Evolutionary conservation across 2,888 invertebrate species (phyloP).

Genomic region (Apotomis capreana): DNA sequence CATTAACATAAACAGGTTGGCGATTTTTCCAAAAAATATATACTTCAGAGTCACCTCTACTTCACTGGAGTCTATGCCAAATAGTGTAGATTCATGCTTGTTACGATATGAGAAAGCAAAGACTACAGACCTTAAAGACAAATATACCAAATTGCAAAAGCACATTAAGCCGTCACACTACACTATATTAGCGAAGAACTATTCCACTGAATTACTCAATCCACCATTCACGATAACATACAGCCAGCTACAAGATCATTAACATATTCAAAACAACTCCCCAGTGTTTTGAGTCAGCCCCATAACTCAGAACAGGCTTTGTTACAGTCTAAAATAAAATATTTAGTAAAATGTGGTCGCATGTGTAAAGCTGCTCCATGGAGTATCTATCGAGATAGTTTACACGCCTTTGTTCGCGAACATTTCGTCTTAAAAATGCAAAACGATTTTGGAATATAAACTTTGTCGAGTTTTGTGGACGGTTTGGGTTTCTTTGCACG

Average conservation of each 20-base stretch:
- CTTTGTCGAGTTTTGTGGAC: slow-evolving; percentile 42
- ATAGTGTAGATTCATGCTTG: too few species aligned
- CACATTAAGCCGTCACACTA: neutral
- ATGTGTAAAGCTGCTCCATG: slow-evolving; percentile 66
- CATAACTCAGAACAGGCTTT: slow-evolving; percentile 60
- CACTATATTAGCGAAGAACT: neutral
- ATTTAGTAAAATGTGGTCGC: slow-evolving; percentile 65
- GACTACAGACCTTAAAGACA: neutral
- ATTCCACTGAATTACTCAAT: slow-evolving; percentile 50
- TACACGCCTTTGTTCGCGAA: slow-evolving; percentile 49
- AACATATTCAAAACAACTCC: slow-evolving; percentile 59
- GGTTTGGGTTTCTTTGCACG: slow-evolving; percentile 47
- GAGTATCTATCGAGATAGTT: slow-evolving; percentile 63
- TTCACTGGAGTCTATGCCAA: too few species aligned
- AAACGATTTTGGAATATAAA: slow-evolving; percentile 37
- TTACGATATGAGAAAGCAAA: too few species aligned
- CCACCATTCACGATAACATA: slow-evolving; percentile 41
- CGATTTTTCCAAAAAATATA: too few species aligned
- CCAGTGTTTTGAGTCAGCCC: slow-evolving; percentile 57
- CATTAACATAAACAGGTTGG: too few species aligned
- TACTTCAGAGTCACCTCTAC: too few species aligned
- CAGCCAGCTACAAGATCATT: slow-evolving; percentile 51
- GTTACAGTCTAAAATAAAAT: slow-evolving; percentile 57
- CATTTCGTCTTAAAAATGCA: slow-evolving; percentile 46
- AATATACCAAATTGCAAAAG: neutral